Conservation (phyloP, 2,888 invertebrate genomes). For the Selenia dentaria region DNA sequence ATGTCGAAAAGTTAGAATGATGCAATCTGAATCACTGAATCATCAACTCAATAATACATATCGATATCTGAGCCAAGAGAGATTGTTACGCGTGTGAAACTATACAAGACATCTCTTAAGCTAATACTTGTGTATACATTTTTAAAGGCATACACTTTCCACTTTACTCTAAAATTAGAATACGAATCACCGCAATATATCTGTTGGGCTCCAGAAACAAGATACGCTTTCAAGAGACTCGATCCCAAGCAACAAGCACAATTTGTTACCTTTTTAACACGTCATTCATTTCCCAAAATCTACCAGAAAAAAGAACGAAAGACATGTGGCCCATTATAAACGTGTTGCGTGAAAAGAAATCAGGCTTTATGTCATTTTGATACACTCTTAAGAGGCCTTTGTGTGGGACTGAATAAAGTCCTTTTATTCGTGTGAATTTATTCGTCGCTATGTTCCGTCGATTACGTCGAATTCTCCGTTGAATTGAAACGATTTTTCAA, state of each 20-base stretch:
- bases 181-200: constrained; percentile 64
- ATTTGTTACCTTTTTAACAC: constrained; percentile 82
- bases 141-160: too few species aligned
- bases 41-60: too few species aligned
- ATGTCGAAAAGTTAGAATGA: too few species aligned
- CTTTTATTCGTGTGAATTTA: constrained; percentile 60
- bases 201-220: constrained; percentile 52
- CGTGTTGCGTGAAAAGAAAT: constrained; percentile 70
- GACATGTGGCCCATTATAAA: constrained; percentile 76
- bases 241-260: constrained; percentile 43
- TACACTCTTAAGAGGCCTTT: constrained; percentile 76
- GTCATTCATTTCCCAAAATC: constrained; percentile 76
- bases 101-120: too few species aligned
- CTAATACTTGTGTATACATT: too few species aligned
- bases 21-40: too few species aligned
- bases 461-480: constrained; percentile 64
- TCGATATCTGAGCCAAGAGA: too few species aligned
- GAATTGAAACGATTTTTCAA: constrained; percentile 83
- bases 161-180: constrained; percentile 51
- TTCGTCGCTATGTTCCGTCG: constrained; percentile 41
- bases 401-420: constrained; percentile 64
- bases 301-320: constrained; percentile 52
- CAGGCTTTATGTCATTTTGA: constrained; percentile 83
- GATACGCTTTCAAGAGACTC: constrained; percentile 41
- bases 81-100: too few species aligned